These are phyloP conservation scores for Ceramica pisi DNA, from an alignment of 2,888 invertebrate genomes.

Conservation along the genomic window DNA sequence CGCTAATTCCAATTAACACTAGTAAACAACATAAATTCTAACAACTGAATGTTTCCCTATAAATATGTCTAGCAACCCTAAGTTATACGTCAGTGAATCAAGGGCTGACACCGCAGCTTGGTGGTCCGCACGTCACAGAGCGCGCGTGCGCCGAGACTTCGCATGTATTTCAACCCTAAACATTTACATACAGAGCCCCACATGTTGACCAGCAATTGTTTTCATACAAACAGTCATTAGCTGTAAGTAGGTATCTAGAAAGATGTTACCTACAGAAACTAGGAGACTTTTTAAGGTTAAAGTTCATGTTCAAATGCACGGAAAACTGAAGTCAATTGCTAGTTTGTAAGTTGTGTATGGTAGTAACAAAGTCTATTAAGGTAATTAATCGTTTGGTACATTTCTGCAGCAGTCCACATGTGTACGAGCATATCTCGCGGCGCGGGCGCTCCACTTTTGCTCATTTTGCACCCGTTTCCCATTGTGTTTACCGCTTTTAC, in stretches of 20 bases:
- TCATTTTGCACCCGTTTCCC: conserved; percentile 86
- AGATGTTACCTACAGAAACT: background rate
- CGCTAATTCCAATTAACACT: background rate
- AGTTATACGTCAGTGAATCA: conserved; percentile 83
- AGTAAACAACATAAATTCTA: conserved; percentile 11
- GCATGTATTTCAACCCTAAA: conserved; percentile 84
- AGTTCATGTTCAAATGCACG: conserved; percentile 7
- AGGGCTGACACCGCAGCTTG: conserved; percentile 86
- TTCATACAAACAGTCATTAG: conserved; percentile 51
- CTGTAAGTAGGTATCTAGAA: conserved; percentile 46
- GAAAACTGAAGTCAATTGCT: conserved; percentile 8
- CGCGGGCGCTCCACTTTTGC: conserved; percentile 75
- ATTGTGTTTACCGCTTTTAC: conserved; percentile 90
- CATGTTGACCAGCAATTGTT: conserved; percentile 57
- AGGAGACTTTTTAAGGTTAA: background rate
- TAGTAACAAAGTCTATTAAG: conserved; percentile 39
- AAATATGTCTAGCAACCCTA: conserved; percentile 76
- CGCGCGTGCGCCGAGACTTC: conserved; percentile 85
- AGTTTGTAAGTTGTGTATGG: conserved; percentile 6
- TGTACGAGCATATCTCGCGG: conserved; percentile 62
- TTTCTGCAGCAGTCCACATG: conserved; percentile 45
- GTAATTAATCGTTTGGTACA: conserved; percentile 64
- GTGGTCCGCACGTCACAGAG: conserved; percentile 87
- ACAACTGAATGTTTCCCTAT: conserved; percentile 13
- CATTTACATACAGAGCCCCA: conserved; percentile 81